Evolutionary conservation across 1,140 invertebrate species (phyloP).

Genomic region (Colletes latitarsis): DNA sequence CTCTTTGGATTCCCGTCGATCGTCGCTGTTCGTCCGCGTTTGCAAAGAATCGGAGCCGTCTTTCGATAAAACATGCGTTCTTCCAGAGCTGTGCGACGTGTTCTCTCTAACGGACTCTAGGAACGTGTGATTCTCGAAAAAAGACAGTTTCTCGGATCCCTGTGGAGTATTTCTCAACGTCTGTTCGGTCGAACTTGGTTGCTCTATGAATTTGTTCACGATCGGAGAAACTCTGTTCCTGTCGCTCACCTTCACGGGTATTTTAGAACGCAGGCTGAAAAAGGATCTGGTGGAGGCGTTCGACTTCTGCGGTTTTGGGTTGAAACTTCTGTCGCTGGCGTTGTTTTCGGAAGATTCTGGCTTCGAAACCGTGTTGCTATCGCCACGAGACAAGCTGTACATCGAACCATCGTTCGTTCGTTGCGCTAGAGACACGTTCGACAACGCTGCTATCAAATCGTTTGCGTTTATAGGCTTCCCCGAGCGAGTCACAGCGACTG

Average conservation of each 20-base stretch:
- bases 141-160: too few relatives aligned
- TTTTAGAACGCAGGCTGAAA: conserved; percentile 11
- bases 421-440: conserved; percentile 45
- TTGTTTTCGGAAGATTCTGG: neutral
- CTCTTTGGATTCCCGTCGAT: neutral
- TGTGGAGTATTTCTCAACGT: neutral
- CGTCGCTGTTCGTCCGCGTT: neutral
- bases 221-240: neutral
- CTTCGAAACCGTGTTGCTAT: conserved; percentile 25
- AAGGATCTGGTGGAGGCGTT: neutral
- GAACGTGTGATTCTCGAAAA: too few relatives aligned
- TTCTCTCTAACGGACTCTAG: too few relatives aligned
- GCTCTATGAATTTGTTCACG: too few relatives aligned
- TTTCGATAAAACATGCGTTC: too few relatives aligned
- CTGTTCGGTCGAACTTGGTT: neutral
- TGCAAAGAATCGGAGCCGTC: too few relatives aligned
- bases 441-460: conserved; percentile 55
- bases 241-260: conserved; percentile 28
- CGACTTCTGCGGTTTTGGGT: too few relatives aligned
- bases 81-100: too few relatives aligned
- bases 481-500: conserved; percentile 16
- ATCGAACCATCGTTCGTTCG: neutral
- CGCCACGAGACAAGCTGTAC: neutral
- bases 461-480: conserved; percentile 41
- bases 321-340: neutral